Evolutionary conservation across 2,113 vertebrate genomes (phyloP), one percentile per base, ranked within the genome.

Genomic region (Elanoides forficatus): DNA sequence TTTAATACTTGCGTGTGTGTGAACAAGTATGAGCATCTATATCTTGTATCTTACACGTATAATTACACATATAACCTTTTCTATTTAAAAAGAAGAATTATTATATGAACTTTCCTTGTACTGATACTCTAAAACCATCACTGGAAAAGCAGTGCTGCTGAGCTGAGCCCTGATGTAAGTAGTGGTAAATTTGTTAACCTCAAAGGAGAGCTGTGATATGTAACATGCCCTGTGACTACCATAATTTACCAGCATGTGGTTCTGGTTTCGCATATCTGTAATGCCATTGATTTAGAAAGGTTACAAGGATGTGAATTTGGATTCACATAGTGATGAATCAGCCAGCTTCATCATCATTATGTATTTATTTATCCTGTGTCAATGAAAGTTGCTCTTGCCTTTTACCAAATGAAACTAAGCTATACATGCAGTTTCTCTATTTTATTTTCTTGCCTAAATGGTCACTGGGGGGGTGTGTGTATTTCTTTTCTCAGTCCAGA

Each of bases 401-500:
- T 95, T 80, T 86, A 58, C 36, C 25, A 67, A 17, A 53, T 58
- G 45, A 75, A 89, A 56, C 43, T 52, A 70, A 91, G 16, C 32
- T 78, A 3, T 20, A 14, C 5, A 4, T 8, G 1, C 11, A 2
- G 32, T 73, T 93, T 70, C 50, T 55, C 18, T 87, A 0, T 30
- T 58, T 47, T 60, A 19, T 78, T 95, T 92, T 70, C 76, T 72
- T 95, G 27, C 34, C 43, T 82, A 26, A 86, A 30, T 27, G 55
- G 50, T 47, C 29, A 25, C n/a, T 32, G 38, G 10, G 2, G 2
- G 3, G 6, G 13, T 5, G 9, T 58, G 9, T n/a, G 1, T 32
- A 18, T 32, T 56, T 52, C 55, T 48, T 62, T 53, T 9, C 43
- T 80, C 32, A 47, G 12, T 23, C 36, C 20, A 36, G 48, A 76